These are phyloP conservation scores for Tyrophagus putrescentiae DNA, from an alignment of 1,140 invertebrate genomes.

Conservation along the genomic window DNA sequence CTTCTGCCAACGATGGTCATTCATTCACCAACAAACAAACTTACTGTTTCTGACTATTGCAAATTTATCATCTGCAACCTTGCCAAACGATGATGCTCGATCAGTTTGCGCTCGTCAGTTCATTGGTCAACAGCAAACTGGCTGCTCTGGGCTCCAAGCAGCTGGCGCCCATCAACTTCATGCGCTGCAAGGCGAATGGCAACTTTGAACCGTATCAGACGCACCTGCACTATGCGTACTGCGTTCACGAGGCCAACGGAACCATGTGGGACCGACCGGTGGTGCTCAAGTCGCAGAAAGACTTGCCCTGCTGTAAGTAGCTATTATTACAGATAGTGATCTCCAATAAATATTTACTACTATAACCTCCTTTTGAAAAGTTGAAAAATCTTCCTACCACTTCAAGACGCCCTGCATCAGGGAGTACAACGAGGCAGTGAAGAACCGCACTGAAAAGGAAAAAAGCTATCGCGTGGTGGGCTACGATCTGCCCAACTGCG, in stretches of 20 bases:
- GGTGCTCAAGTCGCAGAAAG: neutral
- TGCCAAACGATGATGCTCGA: no score
- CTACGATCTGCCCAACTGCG: constrained; percentile 23
- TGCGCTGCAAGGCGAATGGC: constrained; percentile 23
- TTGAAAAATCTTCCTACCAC: neutral
- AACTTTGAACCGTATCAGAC: constrained; percentile 23
- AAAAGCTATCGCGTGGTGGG: constrained; percentile 15
- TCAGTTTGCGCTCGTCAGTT: constrained; percentile 17
- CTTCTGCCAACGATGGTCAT: no score
- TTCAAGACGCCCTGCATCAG: constrained; percentile 6
- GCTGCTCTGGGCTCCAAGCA: neutral
- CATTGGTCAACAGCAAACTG: neutral
- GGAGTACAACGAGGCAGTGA: constrained; percentile 7
- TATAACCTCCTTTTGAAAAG: neutral
- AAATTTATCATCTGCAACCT: no score
- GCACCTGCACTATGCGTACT: constrained; percentile 20
- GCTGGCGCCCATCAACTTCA: constrained; percentile 7
- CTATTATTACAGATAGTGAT: neutral
- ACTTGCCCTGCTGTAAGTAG: constrained; percentile 24
- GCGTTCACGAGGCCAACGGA: constrained; percentile 8
- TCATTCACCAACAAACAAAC: no score
- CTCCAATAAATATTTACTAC: neutral
- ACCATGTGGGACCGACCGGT: neutral
- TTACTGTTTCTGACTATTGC: no score
- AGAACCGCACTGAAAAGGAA: neutral